phyloP scores from a whole-genome alignment of 1,140 invertebrate genomes.

The Planococcus citri region DNA sequence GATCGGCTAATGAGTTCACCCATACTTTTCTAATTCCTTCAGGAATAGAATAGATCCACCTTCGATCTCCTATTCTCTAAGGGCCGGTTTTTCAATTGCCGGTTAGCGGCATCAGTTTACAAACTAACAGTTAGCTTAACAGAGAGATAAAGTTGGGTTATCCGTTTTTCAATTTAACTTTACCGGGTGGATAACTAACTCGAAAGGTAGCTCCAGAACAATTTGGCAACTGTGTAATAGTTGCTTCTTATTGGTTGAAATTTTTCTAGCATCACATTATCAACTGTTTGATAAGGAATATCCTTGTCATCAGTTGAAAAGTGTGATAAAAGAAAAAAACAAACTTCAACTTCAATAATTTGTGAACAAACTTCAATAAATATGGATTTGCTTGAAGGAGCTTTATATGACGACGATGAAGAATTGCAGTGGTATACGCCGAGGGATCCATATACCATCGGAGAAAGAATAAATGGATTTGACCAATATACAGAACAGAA shows the following conservation, averaged over 20 bases:
- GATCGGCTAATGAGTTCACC: no score
- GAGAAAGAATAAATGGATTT: background rate
- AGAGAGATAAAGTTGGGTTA: background rate
- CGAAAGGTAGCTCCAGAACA: background rate
- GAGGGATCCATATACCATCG: background rate
- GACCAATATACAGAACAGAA: background rate
- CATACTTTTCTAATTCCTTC: no score
- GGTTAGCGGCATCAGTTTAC: no score
- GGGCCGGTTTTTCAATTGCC: conserved; percentile 2
- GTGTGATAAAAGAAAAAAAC: no score
- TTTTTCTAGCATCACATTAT: background rate
- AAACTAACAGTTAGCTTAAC: background rate
- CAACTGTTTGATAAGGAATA: background rate
- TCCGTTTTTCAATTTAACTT: background rate
- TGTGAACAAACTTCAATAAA: background rate
- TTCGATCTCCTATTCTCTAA: no score
- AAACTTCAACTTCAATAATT: background rate
- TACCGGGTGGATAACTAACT: background rate
- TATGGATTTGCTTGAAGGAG: background rate
- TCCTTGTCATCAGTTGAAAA: background rate
- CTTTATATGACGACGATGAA: background rate
- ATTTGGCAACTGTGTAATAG: background rate
- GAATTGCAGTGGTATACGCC: background rate
- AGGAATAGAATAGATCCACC: no score
- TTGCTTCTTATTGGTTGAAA: background rate